Percentiles rank a stretch among this genome's conserved stretches.
These are phyloP conservation scores for Solenopsis invicta DNA, from an alignment of 1,140 invertebrate genomes.

Conservation along the genomic window DNA sequence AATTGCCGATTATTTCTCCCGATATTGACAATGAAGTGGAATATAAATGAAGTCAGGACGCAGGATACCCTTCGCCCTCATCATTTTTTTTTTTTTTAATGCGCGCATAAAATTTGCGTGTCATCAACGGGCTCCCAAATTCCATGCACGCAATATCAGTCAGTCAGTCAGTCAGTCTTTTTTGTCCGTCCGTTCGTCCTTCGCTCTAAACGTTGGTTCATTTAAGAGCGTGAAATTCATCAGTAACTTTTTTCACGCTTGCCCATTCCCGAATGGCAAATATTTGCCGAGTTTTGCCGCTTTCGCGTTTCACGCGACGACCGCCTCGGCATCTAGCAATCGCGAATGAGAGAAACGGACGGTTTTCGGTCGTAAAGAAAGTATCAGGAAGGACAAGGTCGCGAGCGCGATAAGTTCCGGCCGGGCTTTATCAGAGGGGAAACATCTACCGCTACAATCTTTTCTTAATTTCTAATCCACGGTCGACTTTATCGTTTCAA, in stretches of 20 bases:
- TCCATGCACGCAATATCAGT: conserved; percentile 37
- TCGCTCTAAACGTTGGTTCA: neutral
- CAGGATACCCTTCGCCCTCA: neutral
- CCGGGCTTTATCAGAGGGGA: conserved; percentile 25
- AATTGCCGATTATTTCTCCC: conserved; percentile 42
- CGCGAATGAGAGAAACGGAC: neutral
- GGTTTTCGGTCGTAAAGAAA: conserved; percentile 37
- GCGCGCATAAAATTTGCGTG: conserved; percentile 43
- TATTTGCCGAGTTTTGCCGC: conserved; percentile 32
- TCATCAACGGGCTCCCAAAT: conserved; percentile 32
- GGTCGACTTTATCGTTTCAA: conserved; percentile 51
- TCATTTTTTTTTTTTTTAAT: neutral
- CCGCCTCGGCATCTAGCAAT: neutral
- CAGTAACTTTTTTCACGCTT: conserved; percentile 25
- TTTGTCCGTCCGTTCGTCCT: neutral
- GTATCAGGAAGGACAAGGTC: conserved; percentile 39
- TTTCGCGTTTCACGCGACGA: conserved; percentile 9
- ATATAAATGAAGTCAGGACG: neutral
- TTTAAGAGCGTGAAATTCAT: conserved; percentile 30
- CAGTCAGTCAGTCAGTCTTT: conserved; percentile 2
- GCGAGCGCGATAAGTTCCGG: conserved; percentile 29
- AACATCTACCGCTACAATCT: conserved; percentile 13
- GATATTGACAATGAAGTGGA: conserved; percentile 13
- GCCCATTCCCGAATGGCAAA: conserved; percentile 31
- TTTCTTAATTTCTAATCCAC: conserved; percentile 48